These are phyloP conservation scores for Alloscopus bannaensis DNA, from an alignment of 2,888 invertebrate species.

Conservation along the genomic window DNA sequence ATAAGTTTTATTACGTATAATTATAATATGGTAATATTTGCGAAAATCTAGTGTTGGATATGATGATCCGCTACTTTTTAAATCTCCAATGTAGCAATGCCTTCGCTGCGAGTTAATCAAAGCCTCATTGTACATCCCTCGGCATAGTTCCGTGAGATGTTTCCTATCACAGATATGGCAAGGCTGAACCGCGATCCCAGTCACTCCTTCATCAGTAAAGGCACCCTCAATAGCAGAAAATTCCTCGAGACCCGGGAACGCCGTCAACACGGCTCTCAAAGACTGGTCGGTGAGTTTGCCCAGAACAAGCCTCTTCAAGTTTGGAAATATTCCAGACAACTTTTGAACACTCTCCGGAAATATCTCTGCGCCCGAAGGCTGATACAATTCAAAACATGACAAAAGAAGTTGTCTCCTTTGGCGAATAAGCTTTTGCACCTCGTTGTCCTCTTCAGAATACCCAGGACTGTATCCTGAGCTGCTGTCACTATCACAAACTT, in stretches of 20 bases:
- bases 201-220: constrained; percentile 60
- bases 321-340: constrained; percentile 56
- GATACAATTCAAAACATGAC: constrained; percentile 55
- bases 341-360: constrained; percentile 49
- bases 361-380: constrained; percentile 58
- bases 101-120: constrained; percentile 51
- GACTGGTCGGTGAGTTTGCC: constrained; percentile 62
- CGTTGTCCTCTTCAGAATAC: constrained; percentile 9
- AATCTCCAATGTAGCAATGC: constrained; percentile 54
- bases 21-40: neutral
- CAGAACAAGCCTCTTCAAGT: constrained; percentile 50
- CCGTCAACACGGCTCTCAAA: constrained; percentile 48
- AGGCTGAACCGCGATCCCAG: constrained; percentile 52
- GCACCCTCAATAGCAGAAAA: constrained; percentile 64
- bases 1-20: neutral
- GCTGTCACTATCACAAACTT: neutral
- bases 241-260: constrained; percentile 55
- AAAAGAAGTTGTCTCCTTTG: constrained; percentile 20
- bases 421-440: constrained; percentile 10
- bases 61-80: constrained; percentile 36
- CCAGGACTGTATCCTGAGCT: neutral
- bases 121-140: constrained; percentile 60
- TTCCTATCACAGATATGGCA: constrained; percentile 57
- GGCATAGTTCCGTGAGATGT: constrained; percentile 58
- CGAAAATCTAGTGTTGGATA: neutral